A percentile compares a stretch with the other conserved stretches of the same genome.
Conservation (phyloP, 2,113 vertebrate genomes). For the Macquaria australasica region DNA sequence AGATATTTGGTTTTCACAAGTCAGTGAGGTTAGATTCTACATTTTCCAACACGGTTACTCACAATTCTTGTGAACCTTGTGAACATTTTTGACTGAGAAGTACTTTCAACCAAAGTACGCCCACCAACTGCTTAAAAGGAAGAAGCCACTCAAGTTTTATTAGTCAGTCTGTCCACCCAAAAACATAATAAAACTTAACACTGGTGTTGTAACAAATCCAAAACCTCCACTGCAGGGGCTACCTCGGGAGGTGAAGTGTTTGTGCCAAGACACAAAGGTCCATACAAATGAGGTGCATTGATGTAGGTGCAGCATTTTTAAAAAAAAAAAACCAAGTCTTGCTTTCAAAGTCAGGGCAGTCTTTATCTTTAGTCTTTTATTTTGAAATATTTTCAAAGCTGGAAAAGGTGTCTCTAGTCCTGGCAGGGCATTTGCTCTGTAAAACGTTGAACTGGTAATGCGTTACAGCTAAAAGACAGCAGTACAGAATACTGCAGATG, state of each 20-base stretch:
- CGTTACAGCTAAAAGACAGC: background rate
- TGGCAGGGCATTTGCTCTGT: background rate
- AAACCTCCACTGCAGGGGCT: background rate
- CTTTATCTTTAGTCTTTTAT: background rate
- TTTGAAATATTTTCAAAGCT: background rate
- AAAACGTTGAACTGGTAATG: background rate
- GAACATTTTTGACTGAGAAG: background rate
- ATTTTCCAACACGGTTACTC: background rate
- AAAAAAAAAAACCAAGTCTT: background rate
- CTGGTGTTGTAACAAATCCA: background rate
- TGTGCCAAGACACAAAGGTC: conserved; percentile 6
- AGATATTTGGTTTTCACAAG: background rate
- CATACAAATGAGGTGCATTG: background rate
- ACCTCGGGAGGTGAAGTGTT: conserved; percentile 10
- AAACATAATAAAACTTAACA: conserved; percentile 2
- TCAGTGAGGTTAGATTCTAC: background rate
- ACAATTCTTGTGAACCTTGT: background rate
- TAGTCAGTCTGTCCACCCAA: too few species aligned
- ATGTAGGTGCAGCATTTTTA: background rate
- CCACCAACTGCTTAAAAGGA: background rate
- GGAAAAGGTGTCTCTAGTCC: background rate
- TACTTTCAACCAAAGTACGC: background rate
- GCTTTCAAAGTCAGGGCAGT: background rate
- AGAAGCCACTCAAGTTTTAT: background rate
- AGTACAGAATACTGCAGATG: conserved; percentile 40